Percentiles rank a stretch among this genome's conserved stretches.
phyloP scores from a whole-genome alignment of 2,113 vertebrate species.

The Notiomystis cincta region DNA sequence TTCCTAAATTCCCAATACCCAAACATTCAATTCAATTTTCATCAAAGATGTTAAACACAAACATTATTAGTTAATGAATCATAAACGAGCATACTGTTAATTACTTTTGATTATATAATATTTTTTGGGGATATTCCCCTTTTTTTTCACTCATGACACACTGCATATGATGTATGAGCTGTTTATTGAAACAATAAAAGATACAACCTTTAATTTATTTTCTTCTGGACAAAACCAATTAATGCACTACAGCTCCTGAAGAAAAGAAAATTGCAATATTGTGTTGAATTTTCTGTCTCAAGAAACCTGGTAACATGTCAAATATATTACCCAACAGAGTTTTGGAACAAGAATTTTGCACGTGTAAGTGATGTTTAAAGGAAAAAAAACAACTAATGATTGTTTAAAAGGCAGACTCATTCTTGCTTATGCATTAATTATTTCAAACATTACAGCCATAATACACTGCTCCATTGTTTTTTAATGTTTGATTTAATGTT shows the following conservation, averaged over 20 bases:
- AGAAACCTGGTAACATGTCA: not conserved
- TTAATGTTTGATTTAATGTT: conserved; percentile 14
- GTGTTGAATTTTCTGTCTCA: not conserved
- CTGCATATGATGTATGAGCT: not conserved
- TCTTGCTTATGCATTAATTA: not conserved
- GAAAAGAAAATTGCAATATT: not conserved
- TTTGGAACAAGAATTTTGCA: not conserved
- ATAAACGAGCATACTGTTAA: not conserved
- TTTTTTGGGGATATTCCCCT: not conserved
- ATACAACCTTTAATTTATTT: not conserved
- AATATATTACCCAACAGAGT: not conserved
- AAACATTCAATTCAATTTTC: not conserved
- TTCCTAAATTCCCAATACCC: not conserved
- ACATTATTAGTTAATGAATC: not conserved
- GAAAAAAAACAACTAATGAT: not conserved
- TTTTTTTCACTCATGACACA: not conserved
- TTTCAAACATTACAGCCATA: not conserved
- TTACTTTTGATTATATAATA: not conserved
- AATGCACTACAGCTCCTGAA: not conserved
- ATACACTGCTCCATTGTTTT: not conserved
- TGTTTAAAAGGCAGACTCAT: not conserved
- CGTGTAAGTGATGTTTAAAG: not conserved
- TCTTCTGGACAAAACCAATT: not conserved
- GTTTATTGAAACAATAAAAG: not conserved
- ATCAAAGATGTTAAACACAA: not conserved